These are phyloP conservation scores for Pipistrellus nathusii DNA, from an alignment of 2,797 vertebrate genomes.

Conservation along the genomic window DNA sequence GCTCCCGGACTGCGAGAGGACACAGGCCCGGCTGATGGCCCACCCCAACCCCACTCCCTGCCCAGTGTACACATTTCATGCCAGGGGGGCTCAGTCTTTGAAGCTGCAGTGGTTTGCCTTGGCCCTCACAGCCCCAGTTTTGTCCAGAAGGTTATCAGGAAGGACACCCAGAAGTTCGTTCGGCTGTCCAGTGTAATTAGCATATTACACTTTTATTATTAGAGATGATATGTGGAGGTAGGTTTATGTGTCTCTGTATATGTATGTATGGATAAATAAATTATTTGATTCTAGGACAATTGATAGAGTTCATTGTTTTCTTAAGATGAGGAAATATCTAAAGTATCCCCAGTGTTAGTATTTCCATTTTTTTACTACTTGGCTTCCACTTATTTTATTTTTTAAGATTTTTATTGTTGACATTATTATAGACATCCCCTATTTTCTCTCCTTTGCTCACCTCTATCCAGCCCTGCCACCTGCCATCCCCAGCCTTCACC, in stretches of 20 bases:
- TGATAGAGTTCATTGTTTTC: neutral
- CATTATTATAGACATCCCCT: neutral
- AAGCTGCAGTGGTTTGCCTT: no score
- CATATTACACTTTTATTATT: no score
- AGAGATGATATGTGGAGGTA: neutral
- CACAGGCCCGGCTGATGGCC: no score
- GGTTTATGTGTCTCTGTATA: neutral
- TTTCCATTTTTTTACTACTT: neutral
- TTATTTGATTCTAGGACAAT: constrained; percentile 1
- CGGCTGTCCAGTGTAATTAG: no score
- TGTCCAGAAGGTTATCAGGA: no score
- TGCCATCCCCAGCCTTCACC: neutral
- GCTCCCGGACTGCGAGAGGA: no score
- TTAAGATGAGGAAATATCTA: neutral
- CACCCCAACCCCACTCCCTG: no score
- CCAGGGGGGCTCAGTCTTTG: no score
- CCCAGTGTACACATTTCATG: no score
- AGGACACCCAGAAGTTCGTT: no score
- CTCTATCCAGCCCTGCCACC: neutral
- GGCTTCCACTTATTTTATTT: neutral
- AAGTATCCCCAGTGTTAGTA: neutral
- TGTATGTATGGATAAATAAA: neutral
- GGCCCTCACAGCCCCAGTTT: no score
- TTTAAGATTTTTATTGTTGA: neutral
- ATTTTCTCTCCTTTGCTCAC: neutral